These are phyloP conservation scores for Caracal caracal DNA, from an alignment of 2,113 vertebrate genomes.

Conservation along the genomic window DNA sequence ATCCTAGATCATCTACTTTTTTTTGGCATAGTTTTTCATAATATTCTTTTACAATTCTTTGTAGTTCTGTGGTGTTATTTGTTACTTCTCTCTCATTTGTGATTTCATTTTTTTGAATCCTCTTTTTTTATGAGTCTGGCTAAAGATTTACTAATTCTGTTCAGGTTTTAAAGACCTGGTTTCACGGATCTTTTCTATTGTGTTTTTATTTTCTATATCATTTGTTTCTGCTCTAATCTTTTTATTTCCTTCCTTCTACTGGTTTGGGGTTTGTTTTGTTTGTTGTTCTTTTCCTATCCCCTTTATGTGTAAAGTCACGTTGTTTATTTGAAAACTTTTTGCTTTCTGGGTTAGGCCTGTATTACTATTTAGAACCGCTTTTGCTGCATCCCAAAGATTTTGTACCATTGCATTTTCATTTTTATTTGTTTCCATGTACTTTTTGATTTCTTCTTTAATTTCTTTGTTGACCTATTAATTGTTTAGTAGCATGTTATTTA, in stretches of 20 bases:
- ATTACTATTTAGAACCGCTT: not conserved
- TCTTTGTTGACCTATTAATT: not conserved
- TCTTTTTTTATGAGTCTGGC: not conserved
- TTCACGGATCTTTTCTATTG: not conserved
- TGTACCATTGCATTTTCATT: not conserved
- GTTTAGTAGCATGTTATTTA: not conserved
- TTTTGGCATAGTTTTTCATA: not conserved
- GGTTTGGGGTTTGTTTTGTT: not conserved
- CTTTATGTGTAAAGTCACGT: not conserved
- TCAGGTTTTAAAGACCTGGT: not conserved
- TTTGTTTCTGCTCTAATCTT: not conserved
- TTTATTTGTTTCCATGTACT: not conserved
- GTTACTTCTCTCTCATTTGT: not conserved
- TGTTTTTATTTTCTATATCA: not conserved
- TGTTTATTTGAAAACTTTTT: not conserved
- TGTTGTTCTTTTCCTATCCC: not conserved
- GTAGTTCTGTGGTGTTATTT: not conserved
- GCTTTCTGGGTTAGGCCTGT: not conserved
- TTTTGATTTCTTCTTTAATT: not conserved
- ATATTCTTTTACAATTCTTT: not conserved
- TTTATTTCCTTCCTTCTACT: not conserved
- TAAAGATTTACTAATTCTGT: not conserved
- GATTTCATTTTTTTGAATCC: not conserved
- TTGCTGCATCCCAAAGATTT: not conserved
- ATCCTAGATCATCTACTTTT: not conserved